A percentile compares a stretch with the other conserved stretches of the same genome.
These are phyloP conservation scores for Lapara coniferarum DNA, from an alignment of 2,888 invertebrate genomes.

Conservation along the genomic window DNA sequence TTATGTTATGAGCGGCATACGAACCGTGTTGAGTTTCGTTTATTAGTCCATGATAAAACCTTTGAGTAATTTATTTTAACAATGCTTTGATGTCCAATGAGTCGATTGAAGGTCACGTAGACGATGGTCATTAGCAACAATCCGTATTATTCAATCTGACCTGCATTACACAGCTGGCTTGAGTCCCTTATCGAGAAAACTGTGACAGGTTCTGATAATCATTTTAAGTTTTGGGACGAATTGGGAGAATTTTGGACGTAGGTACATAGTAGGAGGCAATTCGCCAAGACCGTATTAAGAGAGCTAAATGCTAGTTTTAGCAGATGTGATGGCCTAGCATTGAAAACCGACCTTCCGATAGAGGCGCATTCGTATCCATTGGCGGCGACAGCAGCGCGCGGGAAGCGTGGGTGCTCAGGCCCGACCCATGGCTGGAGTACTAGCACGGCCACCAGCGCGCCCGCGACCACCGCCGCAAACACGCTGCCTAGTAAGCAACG, in stretches of 20 bases:
- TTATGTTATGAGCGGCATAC: neutral
- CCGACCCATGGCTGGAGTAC: slow-evolving; percentile 72
- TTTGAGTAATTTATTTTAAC: too few relatives aligned
- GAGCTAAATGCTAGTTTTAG: neutral
- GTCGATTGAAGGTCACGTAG: too few relatives aligned
- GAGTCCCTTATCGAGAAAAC: too few relatives aligned
- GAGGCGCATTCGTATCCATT: slow-evolving; percentile 90
- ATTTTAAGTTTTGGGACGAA: too few relatives aligned
- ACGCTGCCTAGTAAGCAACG: slow-evolving; percentile 65
- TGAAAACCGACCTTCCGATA: slow-evolving; percentile 84
- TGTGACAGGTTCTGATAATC: too few relatives aligned
- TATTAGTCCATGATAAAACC: too few relatives aligned
- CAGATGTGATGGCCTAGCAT: neutral
- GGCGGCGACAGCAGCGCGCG: slow-evolving; percentile 86
- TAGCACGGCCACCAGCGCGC: slow-evolving; percentile 74
- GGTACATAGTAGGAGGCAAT: too few relatives aligned
- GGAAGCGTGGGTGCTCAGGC: slow-evolving; percentile 65
- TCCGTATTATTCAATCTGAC: too few relatives aligned
- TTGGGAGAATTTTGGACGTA: too few relatives aligned
- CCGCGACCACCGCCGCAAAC: slow-evolving; percentile 69
- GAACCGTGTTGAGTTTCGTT: neutral
- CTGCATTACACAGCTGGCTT: too few relatives aligned
- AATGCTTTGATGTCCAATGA: too few relatives aligned
- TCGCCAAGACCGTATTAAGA: neutral
- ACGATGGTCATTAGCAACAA: too few relatives aligned